Percentiles rank a stretch among this genome's conserved stretches.
Conservation (phyloP, 2,888 invertebrate species). For the Drosophila lacicola region DNA sequence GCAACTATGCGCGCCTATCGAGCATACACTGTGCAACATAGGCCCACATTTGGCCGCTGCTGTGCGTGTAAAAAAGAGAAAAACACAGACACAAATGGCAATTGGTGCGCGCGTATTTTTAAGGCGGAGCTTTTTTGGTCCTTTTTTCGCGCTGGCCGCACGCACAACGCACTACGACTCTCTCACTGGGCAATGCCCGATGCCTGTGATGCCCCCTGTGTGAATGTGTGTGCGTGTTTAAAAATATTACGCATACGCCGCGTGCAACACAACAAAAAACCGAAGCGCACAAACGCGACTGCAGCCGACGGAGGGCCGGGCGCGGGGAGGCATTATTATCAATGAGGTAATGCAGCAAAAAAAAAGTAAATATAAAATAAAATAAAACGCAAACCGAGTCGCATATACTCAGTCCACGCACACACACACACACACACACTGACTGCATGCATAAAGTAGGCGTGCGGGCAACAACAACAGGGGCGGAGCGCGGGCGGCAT, state of each 20-base stretch:
- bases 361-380: constrained; percentile 2
- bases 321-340: constrained; percentile 73
- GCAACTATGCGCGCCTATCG: constrained; percentile 63
- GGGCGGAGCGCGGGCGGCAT: neutral
- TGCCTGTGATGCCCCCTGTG: constrained; percentile 9
- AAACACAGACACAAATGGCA: constrained; percentile 82
- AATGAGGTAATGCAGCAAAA: constrained; percentile 62
- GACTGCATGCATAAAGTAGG: constrained; percentile 49
- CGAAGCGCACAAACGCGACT: constrained; percentile 53
- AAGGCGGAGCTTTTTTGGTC: constrained; percentile 84
- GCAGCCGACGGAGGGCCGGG: constrained; percentile 48
- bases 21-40: constrained; percentile 53
- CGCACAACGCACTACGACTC: constrained; percentile 62
- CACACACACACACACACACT: neutral
- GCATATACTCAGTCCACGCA: constrained; percentile 18
- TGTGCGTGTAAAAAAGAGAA: constrained; percentile 82
- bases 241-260: constrained; percentile 76
- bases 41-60: constrained; percentile 53
- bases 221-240: constrained; percentile 53
- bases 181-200: constrained; percentile 53
- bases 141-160: constrained; percentile 77
- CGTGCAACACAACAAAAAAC: constrained; percentile 50
- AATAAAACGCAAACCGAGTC: constrained; percentile 26
- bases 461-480: constrained; percentile 25
- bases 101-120: constrained; percentile 83